Evolutionary conservation across 2,113 vertebrate species (phyloP).

Genomic region (Camelus dromedarius): DNA sequence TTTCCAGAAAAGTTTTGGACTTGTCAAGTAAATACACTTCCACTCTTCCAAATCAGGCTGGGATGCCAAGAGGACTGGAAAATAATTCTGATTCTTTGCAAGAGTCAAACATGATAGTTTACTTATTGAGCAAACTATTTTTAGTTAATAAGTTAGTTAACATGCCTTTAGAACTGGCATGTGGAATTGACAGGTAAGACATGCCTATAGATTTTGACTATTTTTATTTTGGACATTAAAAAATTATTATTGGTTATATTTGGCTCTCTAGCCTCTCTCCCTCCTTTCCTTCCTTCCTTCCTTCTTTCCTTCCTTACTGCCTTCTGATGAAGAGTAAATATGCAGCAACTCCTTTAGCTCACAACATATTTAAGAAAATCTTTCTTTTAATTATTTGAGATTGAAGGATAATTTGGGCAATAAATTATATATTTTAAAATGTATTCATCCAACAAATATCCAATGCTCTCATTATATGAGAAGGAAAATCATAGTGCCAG

Average conservation of each 20-base stretch:
- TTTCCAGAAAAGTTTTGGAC: conserved; percentile 88
- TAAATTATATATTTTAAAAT: conserved; percentile 8
- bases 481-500: neutral
- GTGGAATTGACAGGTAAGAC: conserved; percentile 86
- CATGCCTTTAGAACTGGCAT: conserved; percentile 75
- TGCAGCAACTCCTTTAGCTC: neutral
- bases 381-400: neutral
- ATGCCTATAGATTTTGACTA: neutral
- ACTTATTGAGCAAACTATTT: conserved; percentile 86
- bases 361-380: neutral
- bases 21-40: conserved; percentile 86
- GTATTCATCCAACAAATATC: neutral
- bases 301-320: neutral
- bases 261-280: too few species aligned
- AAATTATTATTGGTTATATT: neutral
- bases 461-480: neutral
- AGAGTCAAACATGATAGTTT: conserved; percentile 71
- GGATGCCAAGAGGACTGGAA: neutral
- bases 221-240: neutral
- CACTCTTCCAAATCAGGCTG: conserved; percentile 73
- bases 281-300: neutral
- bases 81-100: conserved; percentile 57
- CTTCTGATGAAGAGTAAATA: neutral
- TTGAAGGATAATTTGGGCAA: neutral
- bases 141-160: conserved; percentile 85